Base-by-base conservation (phyloP, 2,797 vertebrate species). In the Alcedo atthis region DNA sequence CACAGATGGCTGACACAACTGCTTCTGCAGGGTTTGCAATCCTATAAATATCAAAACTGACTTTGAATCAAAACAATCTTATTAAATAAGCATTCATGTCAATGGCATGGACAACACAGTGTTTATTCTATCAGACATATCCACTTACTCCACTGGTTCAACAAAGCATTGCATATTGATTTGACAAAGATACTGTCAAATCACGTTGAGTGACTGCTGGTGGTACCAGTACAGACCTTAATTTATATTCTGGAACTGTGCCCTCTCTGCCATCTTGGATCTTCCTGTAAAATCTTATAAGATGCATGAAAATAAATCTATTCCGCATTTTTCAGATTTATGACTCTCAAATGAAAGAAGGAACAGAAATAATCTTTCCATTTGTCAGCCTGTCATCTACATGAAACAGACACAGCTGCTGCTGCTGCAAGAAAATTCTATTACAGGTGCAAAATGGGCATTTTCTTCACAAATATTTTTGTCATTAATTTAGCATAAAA, bases 271-370 rank as follows among this genome's bases (percentile, higher is more conserved):
- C 94, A 94, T 94, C 84, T 94, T 96, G 90, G 90, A 93, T 92
- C 81, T 92, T 87, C 90, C 81, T 81, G 62, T 57, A 90, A 95
- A 93, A 92, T 82, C 88, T 94, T 92, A 75, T 25, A 93, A 95
- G 73, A 94, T 92, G 84, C 88, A 94, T 10, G 33, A 18, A 17
- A 87, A 87, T 90, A 94, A 95, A 94, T 90, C 86, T 90, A 96
- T 94, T 94, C 51, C 7, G 10, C 62, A 70, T 94, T 95, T 95
- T 95, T 94, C 84, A 96, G 93, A 95, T 95, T 96, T 96, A 94
- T 96, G 94, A 78, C 75, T 94, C 79, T 93, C 90, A 94, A 94
- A 95, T 91, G 53, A 67, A 85, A 92, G 82, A 92, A 94, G 85
- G 73, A 94, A 89, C 67, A 94, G 82, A 95, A 96, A 95, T 93